phyloP scores from a whole-genome alignment of 1,140 invertebrate genomes.

The Hirudo medicinalis region DNA sequence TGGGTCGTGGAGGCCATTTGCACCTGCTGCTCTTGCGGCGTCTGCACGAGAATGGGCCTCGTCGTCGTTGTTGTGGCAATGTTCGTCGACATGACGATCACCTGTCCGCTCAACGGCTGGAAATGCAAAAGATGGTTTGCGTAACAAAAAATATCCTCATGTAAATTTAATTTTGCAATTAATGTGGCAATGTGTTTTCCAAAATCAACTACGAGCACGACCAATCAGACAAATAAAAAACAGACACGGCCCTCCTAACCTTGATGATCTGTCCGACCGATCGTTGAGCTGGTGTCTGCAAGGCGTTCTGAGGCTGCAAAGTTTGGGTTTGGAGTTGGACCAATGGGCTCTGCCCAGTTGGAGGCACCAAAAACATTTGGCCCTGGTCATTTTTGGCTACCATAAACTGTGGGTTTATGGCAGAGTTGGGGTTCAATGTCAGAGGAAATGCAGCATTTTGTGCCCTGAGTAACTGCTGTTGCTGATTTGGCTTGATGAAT shows the following conservation, averaged over 20 bases:
- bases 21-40: not conserved
- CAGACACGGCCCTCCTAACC: not conserved
- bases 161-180: too few relatives aligned
- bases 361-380: slow-evolving; percentile 1
- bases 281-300: not conserved
- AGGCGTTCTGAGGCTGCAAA: not conserved
- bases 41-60: not conserved
- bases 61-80: not conserved
- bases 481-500: too few relatives aligned
- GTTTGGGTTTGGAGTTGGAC: not conserved
- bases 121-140: too few relatives aligned
- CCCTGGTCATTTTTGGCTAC: slow-evolving; percentile 10
- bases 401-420: not conserved
- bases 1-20: not conserved
- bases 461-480: too few relatives aligned
- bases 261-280: not conserved
- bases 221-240: not conserved
- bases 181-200: not conserved
- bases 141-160: too few relatives aligned
- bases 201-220: not conserved
- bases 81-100: not conserved
- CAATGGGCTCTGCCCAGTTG: too few relatives aligned
- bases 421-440: not conserved
- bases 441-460: too few relatives aligned
- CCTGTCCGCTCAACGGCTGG: not conserved